Evolutionary conservation across 1,140 invertebrate species (phyloP).

Genomic region (Drosophila elegans): DNA sequence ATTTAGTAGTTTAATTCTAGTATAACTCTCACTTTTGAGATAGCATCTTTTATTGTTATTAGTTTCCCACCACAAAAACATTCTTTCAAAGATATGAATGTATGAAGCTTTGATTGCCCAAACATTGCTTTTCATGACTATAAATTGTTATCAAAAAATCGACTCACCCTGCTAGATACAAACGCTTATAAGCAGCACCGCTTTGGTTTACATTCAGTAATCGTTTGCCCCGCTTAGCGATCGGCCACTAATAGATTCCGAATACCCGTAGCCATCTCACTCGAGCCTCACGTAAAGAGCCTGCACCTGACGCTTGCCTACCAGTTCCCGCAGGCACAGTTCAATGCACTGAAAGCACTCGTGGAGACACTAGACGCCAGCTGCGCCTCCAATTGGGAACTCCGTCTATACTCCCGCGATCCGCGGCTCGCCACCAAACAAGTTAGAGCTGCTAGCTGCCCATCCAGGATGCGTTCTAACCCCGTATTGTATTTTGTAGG

Average conservation of each 20-base stretch:
- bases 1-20: too few species aligned
- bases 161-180: constrained; percentile 10
- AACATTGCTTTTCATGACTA: too few species aligned
- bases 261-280: constrained; percentile 87
- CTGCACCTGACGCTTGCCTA: constrained; percentile 95
- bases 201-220: constrained; percentile 13
- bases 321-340: constrained; percentile 91
- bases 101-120: too few species aligned
- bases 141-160: constrained; percentile 11
- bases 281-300: constrained; percentile 92
- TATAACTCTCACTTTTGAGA: too few species aligned
- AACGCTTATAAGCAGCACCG: constrained; percentile 34
- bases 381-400: constrained; percentile 91
- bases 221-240: background rate
- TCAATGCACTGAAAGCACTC: constrained; percentile 89
- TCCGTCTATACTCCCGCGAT: constrained; percentile 94
- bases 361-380: constrained; percentile 89
- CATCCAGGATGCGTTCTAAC: background rate
- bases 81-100: too few species aligned
- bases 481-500: constrained; percentile 84
- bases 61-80: too few species aligned
- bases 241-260: constrained; percentile 59
- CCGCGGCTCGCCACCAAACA: constrained; percentile 90
- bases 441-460: constrained; percentile 85
- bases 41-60: too few species aligned